Conservation (phyloP, 2,797 vertebrate species). For the Haliaeetus vocifer region DNA sequence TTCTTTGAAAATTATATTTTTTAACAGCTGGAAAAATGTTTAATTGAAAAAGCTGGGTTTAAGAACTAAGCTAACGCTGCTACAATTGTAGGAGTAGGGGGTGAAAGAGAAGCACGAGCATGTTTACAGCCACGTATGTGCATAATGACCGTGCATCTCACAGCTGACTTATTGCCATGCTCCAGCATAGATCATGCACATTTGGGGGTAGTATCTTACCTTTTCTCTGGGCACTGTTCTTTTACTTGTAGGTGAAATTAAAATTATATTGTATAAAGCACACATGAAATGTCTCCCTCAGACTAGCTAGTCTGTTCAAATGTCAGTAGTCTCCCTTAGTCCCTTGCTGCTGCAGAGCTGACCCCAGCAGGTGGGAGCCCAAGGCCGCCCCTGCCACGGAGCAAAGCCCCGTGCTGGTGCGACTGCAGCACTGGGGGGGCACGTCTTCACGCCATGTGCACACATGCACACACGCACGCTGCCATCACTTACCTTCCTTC, state of each 20-base stretch:
- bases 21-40: background rate
- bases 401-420: background rate
- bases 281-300: background rate
- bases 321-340: background rate
- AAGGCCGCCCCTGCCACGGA: fast-evolving
- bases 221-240: background rate
- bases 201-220: background rate
- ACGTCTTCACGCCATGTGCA: fast-evolving
- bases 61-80: background rate
- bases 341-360: background rate
- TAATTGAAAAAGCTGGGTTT: background rate
- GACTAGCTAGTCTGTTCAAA: background rate
- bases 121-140: background rate
- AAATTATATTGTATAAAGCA: background rate
- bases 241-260: background rate
- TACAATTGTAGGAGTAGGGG: background rate
- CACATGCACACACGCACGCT: fast-evolving
- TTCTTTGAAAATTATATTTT: background rate
- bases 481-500: background rate
- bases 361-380: fast-evolving
- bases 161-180: background rate
- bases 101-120: background rate
- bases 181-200: background rate
- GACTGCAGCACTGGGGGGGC: fast-evolving
- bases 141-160: fast-evolving